Percentiles rank a stretch among this genome's conserved stretches.
phyloP scores from a whole-genome alignment of 2,797 vertebrate genomes.

The Furcifer pardalis region DNA sequence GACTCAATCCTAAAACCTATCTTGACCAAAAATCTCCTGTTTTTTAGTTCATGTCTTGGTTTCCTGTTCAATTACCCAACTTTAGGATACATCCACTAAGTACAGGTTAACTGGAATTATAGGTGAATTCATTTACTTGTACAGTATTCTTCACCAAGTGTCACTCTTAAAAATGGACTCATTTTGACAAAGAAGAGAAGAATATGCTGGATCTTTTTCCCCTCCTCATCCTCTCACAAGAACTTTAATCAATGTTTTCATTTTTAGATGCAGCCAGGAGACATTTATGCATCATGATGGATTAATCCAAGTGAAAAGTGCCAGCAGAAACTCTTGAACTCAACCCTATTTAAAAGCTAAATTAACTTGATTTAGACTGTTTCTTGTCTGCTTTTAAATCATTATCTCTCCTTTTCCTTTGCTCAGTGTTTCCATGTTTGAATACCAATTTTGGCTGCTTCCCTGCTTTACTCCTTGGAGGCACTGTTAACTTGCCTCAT shows the following conservation, averaged over 20 bases:
- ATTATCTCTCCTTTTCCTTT: not conserved
- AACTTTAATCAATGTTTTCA: constrained; percentile 32
- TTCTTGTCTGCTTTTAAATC: not conserved
- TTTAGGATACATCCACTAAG: accelerated
- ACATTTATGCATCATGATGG: not conserved
- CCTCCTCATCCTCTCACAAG: not conserved
- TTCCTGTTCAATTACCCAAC: not conserved
- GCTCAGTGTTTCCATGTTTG: not conserved
- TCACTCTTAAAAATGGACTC: not conserved
- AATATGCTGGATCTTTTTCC: not conserved
- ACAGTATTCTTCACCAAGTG: not conserved
- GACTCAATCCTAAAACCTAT: not conserved
- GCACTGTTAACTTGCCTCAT: not conserved
- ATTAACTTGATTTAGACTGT: not conserved
- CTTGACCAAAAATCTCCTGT: not conserved
- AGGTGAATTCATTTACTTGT: not conserved
- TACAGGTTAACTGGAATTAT: not conserved
- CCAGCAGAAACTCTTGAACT: not conserved
- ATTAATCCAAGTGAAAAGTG: not conserved
- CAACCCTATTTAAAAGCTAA: not conserved
- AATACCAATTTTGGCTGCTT: not conserved
- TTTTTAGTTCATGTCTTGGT: accelerated
- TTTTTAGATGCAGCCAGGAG: constrained; percentile 8
- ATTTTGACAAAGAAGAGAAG: not conserved
- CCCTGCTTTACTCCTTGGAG: not conserved